These are phyloP conservation scores for Microdon myrmicae DNA, from an alignment of 2,888 invertebrate species.

Conservation along the genomic window DNA sequence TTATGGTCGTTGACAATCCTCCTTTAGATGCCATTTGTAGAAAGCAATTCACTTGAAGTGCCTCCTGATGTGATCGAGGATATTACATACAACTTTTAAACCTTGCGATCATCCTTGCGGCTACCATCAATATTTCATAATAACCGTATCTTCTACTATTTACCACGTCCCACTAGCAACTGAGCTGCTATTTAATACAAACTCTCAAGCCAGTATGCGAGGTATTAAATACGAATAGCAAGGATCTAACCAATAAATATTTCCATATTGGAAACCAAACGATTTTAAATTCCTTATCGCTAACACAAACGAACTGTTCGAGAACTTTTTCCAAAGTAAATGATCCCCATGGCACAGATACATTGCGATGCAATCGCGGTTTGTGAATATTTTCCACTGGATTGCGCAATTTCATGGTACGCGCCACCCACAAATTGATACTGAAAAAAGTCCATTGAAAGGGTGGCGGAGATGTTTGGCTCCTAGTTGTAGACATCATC, in stretches of 20 bases:
- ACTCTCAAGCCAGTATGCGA: too few species aligned
- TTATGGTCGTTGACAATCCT: too few species aligned
- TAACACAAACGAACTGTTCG: constrained; percentile 31
- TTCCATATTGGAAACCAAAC: constrained; percentile 31
- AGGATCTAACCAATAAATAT: constrained; percentile 27
- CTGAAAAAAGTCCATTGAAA: neutral
- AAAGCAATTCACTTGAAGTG: too few species aligned
- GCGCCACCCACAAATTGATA: constrained; percentile 12
- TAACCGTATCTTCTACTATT: too few species aligned
- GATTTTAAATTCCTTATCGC: constrained; percentile 43
- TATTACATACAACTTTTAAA: too few species aligned
- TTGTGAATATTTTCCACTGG: constrained; percentile 47
- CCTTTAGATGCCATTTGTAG: too few species aligned
- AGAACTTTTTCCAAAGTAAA: constrained; percentile 36
- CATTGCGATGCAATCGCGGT: constrained; percentile 48
- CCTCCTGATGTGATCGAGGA: too few species aligned
- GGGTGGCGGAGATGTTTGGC: neutral
- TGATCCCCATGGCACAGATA: constrained; percentile 47
- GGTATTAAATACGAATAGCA: too few species aligned
- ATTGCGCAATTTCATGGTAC: constrained; percentile 39
- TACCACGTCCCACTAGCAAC: too few species aligned
- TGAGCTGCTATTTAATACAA: too few species aligned
- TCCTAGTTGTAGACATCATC: constrained; percentile 1
- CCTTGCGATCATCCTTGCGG: too few species aligned
- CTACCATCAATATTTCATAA: too few species aligned